Conservation (phyloP, 2,888 invertebrate genomes). For the Notodonta dromedarius region DNA sequence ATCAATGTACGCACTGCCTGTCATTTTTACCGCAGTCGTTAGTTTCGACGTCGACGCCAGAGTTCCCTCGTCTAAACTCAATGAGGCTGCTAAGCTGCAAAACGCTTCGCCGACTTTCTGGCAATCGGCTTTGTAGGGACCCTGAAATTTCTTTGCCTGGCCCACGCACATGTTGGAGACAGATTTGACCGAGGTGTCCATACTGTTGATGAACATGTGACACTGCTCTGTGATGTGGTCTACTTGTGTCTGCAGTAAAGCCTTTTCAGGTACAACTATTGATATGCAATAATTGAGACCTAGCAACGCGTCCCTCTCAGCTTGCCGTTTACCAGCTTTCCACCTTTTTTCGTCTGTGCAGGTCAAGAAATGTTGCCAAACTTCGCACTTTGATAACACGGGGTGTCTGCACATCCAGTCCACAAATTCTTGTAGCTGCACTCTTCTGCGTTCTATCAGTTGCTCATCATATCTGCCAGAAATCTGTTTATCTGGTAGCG, state of each 20-base stretch:
- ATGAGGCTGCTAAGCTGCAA: constrained; percentile 91
- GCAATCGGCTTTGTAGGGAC: constrained; percentile 94
- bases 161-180: constrained; percentile 92
- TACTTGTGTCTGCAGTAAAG: constrained; percentile 88
- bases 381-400: constrained; percentile 94
- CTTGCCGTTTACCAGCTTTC: constrained; percentile 98
- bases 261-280: constrained; percentile 92
- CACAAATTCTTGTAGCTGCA: constrained; percentile 97
- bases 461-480: constrained; percentile 98
- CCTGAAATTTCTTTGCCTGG: constrained; percentile 94
- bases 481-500: constrained; percentile 98
- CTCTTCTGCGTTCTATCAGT: constrained; percentile 96
- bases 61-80: constrained; percentile 90
- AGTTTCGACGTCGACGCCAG: constrained; percentile 86
- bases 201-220: constrained; percentile 90
- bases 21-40: constrained; percentile 92
- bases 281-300: constrained; percentile 96
- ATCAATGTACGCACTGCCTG: constrained; percentile 94
- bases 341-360: constrained; percentile 99
- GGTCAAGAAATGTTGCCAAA: constrained; percentile 98
- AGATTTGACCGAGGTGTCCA: constrained; percentile 95
- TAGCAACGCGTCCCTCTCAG: constrained; percentile 96
- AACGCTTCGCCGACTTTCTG: constrained; percentile 95
- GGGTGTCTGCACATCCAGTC: constrained; percentile 99
- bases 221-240: constrained; percentile 94